A percentile compares a stretch with the other conserved stretches of the same genome.
Evolutionary conservation across 2,888 invertebrate species (phyloP).

Genomic region (Urechis unicinctus): DNA sequence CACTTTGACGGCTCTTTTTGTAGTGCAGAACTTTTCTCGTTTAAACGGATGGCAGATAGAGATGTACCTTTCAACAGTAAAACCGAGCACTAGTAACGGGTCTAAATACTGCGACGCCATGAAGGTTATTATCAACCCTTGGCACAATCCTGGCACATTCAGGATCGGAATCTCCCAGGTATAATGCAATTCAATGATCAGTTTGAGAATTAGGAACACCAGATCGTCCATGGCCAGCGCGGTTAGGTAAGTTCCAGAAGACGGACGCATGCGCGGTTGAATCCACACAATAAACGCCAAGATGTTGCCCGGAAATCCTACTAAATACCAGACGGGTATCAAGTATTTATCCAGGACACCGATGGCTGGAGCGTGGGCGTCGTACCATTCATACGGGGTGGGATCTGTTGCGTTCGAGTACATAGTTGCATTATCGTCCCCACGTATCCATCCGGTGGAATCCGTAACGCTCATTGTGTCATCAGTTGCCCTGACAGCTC

Average conservation of each 20-base stretch:
- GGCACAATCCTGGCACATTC: slow-evolving; percentile 38
- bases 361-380: too few species aligned
- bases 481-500: too few species aligned
- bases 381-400: too few species aligned
- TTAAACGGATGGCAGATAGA: slow-evolving; percentile 48
- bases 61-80: slow-evolving; percentile 48
- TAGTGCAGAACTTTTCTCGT: slow-evolving; percentile 40
- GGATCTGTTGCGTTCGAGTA: too few species aligned
- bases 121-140: slow-evolving; percentile 40
- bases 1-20: slow-evolving; percentile 34
- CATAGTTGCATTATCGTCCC: too few species aligned
- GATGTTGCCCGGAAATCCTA: slow-evolving; percentile 49
- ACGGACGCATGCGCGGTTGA: slow-evolving; percentile 44
- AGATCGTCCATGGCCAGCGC: slow-evolving; percentile 45
- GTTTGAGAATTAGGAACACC: slow-evolving; percentile 39
- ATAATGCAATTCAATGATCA: slow-evolving; percentile 37
- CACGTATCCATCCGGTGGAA: too few species aligned
- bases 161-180: slow-evolving; percentile 33
- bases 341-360: slow-evolving; percentile 38
- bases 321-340: slow-evolving; percentile 38
- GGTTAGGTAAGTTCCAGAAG: slow-evolving; percentile 48
- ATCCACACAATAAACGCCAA: slow-evolving; percentile 48
- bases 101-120: slow-evolving; percentile 43
- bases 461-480: too few species aligned
- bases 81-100: slow-evolving; percentile 44